These are phyloP conservation scores for Turdus rufiventris DNA, from an alignment of 2,113 vertebrate genomes.

Conservation along the genomic window DNA sequence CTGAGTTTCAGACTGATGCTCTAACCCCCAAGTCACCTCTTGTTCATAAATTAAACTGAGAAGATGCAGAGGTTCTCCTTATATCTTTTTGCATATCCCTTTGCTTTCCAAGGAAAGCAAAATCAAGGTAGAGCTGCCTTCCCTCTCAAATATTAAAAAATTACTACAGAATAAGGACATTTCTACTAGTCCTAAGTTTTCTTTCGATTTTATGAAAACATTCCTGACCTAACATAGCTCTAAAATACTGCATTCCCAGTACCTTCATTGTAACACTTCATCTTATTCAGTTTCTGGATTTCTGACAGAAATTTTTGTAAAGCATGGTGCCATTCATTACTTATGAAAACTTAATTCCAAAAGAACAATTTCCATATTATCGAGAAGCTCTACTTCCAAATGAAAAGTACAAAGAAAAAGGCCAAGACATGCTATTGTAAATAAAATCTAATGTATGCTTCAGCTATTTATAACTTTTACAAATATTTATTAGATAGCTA, in stretches of 20 bases:
- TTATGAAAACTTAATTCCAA: background rate
- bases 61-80: background rate
- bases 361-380: background rate
- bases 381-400: background rate
- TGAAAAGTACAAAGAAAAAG: background rate
- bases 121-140: background rate
- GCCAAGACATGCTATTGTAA: background rate
- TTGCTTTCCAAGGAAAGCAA: background rate
- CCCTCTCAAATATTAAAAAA: background rate
- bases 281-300: background rate
- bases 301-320: background rate
- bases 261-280: background rate
- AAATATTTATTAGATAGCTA: conserved; percentile 1
- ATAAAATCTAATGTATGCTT: background rate
- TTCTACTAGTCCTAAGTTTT: background rate
- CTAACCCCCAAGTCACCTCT: background rate
- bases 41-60: background rate
- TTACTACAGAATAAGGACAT: background rate
- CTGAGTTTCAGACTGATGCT: background rate
- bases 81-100: background rate
- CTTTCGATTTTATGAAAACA: background rate
- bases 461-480: background rate
- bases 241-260: background rate
- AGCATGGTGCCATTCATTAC: background rate
- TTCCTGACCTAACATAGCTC: background rate